These are phyloP conservation scores for Hypsibius dujardini DNA, from an alignment of 1,140 invertebrate species.

Conservation along the genomic window DNA sequence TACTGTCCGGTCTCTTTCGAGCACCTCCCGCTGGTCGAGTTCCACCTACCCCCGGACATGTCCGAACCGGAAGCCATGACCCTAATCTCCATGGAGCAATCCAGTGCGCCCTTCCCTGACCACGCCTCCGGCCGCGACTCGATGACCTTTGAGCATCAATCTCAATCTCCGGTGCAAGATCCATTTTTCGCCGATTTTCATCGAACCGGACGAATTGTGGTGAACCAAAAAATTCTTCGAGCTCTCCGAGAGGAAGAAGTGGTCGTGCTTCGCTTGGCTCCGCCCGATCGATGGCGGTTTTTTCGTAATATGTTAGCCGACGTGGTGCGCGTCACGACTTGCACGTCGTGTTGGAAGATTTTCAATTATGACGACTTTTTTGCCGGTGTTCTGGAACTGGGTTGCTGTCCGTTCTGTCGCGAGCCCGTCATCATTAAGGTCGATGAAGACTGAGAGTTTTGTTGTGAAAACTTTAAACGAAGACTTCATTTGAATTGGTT, in stretches of 20 bases:
- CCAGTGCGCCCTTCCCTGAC: neutral
- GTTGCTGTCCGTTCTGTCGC: slow-evolving; percentile 1
- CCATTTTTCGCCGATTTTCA: neutral
- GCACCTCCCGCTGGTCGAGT: slow-evolving; percentile 4
- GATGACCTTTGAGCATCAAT: neutral
- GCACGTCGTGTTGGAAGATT: neutral
- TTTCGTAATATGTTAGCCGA: slow-evolving; percentile 11
- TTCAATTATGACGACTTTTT: slow-evolving; percentile 8
- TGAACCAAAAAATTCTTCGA: neutral
- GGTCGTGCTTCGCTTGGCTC: neutral
- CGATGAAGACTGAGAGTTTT: no score
- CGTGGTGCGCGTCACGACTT: neutral
- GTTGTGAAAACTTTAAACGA: no score
- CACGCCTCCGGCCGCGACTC: neutral
- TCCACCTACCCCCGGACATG: neutral
- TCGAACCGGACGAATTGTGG: slow-evolving; percentile 2
- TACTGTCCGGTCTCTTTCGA: slow-evolving; percentile 6
- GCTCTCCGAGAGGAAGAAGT: neutral
- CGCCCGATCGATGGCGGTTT: neutral
- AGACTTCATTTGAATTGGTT: no score
- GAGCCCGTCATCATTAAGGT: neutral
- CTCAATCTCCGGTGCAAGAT: neutral
- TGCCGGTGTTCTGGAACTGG: neutral
- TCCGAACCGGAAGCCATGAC: neutral
- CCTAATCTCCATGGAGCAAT: neutral